Conservation (phyloP, 2,888 invertebrate species). For the Plutella xylostella region DNA sequence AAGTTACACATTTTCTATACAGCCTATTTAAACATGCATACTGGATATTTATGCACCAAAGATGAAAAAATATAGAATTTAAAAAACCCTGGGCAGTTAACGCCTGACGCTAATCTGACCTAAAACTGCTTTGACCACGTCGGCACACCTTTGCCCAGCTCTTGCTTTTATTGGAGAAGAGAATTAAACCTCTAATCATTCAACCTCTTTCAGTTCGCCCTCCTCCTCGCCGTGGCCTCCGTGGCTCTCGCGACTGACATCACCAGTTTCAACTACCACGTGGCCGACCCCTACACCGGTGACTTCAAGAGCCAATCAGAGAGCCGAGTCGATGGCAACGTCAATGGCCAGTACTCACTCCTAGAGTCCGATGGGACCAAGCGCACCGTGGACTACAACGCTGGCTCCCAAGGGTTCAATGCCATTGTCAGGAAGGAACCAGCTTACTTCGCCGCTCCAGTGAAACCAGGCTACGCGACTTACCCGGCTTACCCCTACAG, state of each 20-base stretch:
- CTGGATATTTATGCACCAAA: no score
- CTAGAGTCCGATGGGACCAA: conserved; percentile 64
- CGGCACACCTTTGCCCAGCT: no score
- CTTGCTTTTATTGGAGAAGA: no score
- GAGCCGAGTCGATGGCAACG: conserved; percentile 56
- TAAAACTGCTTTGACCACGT: no score
- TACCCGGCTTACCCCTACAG: conserved; percentile 16
- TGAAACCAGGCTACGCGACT: conserved; percentile 25
- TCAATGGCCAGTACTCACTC: conserved; percentile 66
- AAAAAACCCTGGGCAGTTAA: no score
- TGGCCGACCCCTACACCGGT: conserved; percentile 68
- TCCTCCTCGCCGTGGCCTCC: conserved; percentile 36
- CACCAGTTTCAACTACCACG: conserved; percentile 64
- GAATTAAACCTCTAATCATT: background rate
- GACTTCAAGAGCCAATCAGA: conserved; percentile 68
- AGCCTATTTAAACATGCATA: no score
- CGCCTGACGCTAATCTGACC: no score
- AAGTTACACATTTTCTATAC: no score
- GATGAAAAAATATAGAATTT: no score
- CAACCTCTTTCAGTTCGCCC: conserved; percentile 33
- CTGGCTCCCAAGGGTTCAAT: conserved; percentile 66
- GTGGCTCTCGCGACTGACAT: conserved; percentile 27
- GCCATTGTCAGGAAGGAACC: conserved; percentile 67
- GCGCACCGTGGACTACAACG: conserved; percentile 69
- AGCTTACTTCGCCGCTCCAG: conserved; percentile 32